These are phyloP conservation scores for Chydorus sphaericus DNA, from an alignment of 2,888 invertebrate genomes.

Conservation along the genomic window DNA sequence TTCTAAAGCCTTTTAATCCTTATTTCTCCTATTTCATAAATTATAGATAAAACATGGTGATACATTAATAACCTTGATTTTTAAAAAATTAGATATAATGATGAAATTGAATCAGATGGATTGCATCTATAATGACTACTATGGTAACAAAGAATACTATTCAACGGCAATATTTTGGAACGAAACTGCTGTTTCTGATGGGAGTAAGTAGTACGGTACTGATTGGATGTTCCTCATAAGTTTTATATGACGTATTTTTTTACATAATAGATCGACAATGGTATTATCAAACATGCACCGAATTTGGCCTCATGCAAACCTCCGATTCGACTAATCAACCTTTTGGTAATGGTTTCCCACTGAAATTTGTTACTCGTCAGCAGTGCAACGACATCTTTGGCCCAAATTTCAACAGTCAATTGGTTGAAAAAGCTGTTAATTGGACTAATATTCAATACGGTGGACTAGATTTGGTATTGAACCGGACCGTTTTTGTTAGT, in stretches of 20 bases:
- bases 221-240: neutral
- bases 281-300: constrained; percentile 90
- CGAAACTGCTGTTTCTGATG: constrained; percentile 38
- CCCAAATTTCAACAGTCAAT: constrained; percentile 43
- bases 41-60: no score
- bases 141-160: constrained; percentile 59
- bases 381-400: constrained; percentile 77
- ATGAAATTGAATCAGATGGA: constrained; percentile 32
- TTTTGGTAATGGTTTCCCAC: constrained; percentile 60
- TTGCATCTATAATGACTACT: constrained; percentile 72
- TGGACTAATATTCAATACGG: constrained; percentile 64
- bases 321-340: constrained; percentile 47
- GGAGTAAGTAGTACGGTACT: constrained; percentile 32
- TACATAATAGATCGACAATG: constrained; percentile 59
- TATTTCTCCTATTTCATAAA: no score
- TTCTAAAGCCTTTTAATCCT: no score
- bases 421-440: constrained; percentile 44
- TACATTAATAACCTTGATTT: no score
- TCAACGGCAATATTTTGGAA: constrained; percentile 47
- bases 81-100: no score
- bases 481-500: constrained; percentile 68
- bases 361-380: constrained; percentile 60
- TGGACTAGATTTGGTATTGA: constrained; percentile 48
- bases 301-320: constrained; percentile 90
- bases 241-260: constrained; percentile 19